These are phyloP conservation scores for Chrysina gloriosa DNA, from an alignment of 2,888 invertebrate genomes.

Conservation along the genomic window DNA sequence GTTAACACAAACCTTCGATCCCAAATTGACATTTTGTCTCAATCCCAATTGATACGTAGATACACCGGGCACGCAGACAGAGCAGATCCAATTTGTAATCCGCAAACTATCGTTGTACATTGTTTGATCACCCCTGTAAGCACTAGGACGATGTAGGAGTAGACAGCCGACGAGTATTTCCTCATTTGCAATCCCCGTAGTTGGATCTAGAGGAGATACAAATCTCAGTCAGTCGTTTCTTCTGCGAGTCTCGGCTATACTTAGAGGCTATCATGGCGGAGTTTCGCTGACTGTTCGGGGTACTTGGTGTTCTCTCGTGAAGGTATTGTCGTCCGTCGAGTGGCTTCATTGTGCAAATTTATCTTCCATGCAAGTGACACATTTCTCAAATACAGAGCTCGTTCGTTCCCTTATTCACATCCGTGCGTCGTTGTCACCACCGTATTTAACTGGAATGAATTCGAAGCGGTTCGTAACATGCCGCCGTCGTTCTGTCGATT, in stretches of 20 bases:
- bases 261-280: slow-evolving; percentile 8
- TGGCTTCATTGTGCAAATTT: slow-evolving; percentile 54
- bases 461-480: background rate
- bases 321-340: slow-evolving; percentile 33
- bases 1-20: background rate
- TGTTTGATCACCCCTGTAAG: slow-evolving; percentile 29
- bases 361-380: slow-evolving; percentile 57
- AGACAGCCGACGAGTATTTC: slow-evolving; percentile 26
- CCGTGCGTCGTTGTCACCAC: background rate
- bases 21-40: background rate
- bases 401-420: slow-evolving; percentile 1
- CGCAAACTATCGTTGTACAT: slow-evolving; percentile 15
- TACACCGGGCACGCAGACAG: background rate
- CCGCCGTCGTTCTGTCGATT: background rate
- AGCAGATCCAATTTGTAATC: slow-evolving; percentile 20
- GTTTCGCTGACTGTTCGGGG: slow-evolving; percentile 27
- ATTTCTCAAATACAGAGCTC: slow-evolving; percentile 54
- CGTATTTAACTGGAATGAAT: slow-evolving; percentile 2
- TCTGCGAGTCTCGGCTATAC: slow-evolving; percentile 25
- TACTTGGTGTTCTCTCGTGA: slow-evolving; percentile 21
- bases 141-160: slow-evolving; percentile 44
- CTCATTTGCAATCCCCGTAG: slow-evolving; percentile 53
- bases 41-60: background rate
- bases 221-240: slow-evolving; percentile 43
- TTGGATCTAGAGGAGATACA: slow-evolving; percentile 53